Conservation (phyloP, 2,113 vertebrate species). For the Sorex araneus region DNA sequence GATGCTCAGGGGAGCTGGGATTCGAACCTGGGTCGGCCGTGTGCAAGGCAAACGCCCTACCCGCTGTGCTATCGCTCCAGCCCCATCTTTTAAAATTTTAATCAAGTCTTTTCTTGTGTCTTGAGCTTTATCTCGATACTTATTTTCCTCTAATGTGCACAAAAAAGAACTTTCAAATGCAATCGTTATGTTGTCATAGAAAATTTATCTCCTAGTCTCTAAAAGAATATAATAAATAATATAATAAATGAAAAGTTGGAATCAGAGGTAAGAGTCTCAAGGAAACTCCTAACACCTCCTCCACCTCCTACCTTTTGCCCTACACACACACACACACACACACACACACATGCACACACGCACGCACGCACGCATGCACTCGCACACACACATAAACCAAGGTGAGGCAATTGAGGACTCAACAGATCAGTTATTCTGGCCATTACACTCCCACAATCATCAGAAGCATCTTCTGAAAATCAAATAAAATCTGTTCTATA, state of each 20-base stretch:
- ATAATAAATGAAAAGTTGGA: background rate
- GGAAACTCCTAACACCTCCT: too few species aligned
- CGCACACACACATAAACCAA: background rate
- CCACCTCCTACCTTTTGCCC: too few species aligned
- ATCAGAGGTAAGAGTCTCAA: background rate
- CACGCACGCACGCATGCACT: too few species aligned
- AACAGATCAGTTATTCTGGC: background rate
- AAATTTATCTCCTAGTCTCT: conserved; percentile 1
- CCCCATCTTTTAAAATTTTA: too few species aligned
- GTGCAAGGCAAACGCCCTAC: too few species aligned
- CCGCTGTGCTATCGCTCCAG: too few species aligned
- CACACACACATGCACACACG: too few species aligned
- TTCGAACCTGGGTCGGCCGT: too few species aligned
- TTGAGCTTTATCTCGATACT: conserved; percentile 19
- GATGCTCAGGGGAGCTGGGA: too few species aligned
- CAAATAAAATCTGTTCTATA: background rate
- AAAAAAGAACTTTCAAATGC: conserved; percentile 5
- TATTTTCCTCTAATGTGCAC: conserved; percentile 37
- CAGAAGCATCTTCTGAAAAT: background rate
- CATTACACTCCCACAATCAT: background rate
- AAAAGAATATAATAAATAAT: background rate
- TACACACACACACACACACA: too few species aligned
- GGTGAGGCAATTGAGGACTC: background rate
- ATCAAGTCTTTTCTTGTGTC: conserved; percentile 1
- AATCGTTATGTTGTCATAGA: background rate